Evolutionary conservation across 1,140 invertebrate species (phyloP).

Genomic region (Conopomorpha cramerella): DNA sequence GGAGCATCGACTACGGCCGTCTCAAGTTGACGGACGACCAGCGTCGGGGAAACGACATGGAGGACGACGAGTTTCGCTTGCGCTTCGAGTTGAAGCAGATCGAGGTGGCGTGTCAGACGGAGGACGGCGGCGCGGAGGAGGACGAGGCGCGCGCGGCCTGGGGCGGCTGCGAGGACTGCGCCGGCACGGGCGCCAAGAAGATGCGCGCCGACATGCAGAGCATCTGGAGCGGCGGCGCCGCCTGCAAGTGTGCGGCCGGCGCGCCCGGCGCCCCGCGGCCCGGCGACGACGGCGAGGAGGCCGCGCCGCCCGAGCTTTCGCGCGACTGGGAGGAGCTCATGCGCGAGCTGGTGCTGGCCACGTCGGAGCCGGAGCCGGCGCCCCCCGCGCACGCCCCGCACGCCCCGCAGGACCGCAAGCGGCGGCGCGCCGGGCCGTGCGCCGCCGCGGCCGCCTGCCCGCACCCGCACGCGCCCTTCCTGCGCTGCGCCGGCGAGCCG

Average conservation of each 20-base stretch:
- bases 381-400: constrained; percentile 9
- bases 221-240: constrained; percentile 20
- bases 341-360: constrained; percentile 49
- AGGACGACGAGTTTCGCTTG: constrained; percentile 43
- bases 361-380: constrained; percentile 26
- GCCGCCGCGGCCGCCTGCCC: constrained; percentile 19
- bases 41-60: constrained; percentile 36
- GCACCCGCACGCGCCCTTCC: constrained; percentile 44
- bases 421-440: constrained; percentile 28
- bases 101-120: constrained; percentile 60
- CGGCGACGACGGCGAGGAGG: constrained; percentile 8
- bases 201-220: constrained; percentile 17
- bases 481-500: constrained; percentile 25
- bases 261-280: constrained; percentile 7
- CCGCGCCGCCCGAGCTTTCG: constrained; percentile 21
- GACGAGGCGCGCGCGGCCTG: constrained; percentile 11
- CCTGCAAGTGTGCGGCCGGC: constrained; percentile 13
- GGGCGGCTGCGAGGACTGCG: constrained; percentile 29
- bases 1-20: constrained; percentile 41
- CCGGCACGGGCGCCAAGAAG: constrained; percentile 34
- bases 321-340: constrained; percentile 58
- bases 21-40: constrained; percentile 39
- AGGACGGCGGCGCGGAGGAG: constrained; percentile 10
- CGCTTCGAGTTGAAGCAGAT: constrained; percentile 56
- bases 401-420: constrained; percentile 33